Percentiles rank a stretch among this genome's conserved stretches.
phyloP scores from a whole-genome alignment of 2,797 vertebrate genomes.

The Lagothrix lagotricha region DNA sequence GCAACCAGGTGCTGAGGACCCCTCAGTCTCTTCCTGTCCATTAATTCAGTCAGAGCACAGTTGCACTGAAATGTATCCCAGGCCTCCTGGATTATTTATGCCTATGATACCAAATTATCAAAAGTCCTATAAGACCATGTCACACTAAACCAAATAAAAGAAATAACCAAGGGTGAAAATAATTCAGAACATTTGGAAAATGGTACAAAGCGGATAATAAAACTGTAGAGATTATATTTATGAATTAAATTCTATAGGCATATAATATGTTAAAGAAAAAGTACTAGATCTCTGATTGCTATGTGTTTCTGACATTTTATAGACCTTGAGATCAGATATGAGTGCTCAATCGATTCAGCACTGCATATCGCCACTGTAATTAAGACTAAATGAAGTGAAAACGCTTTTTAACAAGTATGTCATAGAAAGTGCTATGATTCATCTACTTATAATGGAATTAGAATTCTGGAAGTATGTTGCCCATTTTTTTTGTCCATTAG shows the following conservation, averaged over 20 bases:
- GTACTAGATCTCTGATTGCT: not conserved
- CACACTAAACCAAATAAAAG: not conserved
- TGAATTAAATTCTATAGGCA: not conserved
- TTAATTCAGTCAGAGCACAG: not conserved
- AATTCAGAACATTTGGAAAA: not conserved
- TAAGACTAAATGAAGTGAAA: conserved; percentile 13
- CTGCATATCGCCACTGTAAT: not conserved
- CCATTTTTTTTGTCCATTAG: conserved; percentile 23
- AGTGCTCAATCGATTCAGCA: not conserved
- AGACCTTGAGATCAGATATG: conserved; percentile 4
- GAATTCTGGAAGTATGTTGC: conserved; percentile 34
- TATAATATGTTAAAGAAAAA: not conserved
- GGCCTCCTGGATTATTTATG: not conserved
- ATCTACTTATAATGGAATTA: not conserved
- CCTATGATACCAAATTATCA: not conserved
- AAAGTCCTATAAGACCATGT: not conserved
- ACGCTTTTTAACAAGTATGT: not conserved
- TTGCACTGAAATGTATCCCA: not conserved
- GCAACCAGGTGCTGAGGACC: not conserved
- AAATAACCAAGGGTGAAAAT: not conserved
- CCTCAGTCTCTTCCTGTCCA: not conserved
- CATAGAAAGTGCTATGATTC: not conserved
- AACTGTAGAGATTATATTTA: not conserved
- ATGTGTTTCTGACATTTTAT: not conserved
- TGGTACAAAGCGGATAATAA: not conserved